Conservation (phyloP, 1,140 invertebrate genomes). For the Pseudomyrmex sp. region DNA sequence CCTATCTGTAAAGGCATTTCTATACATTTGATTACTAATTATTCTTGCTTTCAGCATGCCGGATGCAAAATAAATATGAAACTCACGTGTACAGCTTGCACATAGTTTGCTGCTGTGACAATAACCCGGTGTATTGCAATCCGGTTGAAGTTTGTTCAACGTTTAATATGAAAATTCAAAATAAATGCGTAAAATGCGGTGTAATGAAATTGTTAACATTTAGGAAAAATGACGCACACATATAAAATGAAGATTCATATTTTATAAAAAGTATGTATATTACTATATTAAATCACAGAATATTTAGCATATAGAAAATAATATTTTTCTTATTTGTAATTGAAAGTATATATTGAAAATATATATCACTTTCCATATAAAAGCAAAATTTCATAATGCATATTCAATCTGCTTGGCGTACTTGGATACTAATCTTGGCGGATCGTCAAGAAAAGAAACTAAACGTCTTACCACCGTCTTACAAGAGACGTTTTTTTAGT, state of each 20-base stretch:
- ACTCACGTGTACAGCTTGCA: neutral
- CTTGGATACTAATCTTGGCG: no score
- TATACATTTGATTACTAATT: slow-evolving; percentile 60
- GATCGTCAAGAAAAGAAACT: no score
- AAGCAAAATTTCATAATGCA: no score
- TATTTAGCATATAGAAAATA: no score
- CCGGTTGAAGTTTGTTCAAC: slow-evolving; percentile 15
- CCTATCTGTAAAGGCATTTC: slow-evolving; percentile 30
- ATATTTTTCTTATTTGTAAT: no score
- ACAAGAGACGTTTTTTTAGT: no score
- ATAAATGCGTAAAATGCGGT: slow-evolving; percentile 11
- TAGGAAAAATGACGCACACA: neutral
- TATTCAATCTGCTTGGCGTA: no score
- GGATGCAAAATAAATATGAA: slow-evolving; percentile 48
- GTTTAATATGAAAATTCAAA: slow-evolving; percentile 14
- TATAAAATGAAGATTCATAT: slow-evolving; percentile 1
- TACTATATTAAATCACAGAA: no score
- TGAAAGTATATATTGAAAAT: no score
- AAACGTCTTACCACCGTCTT: no score
- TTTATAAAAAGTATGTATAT: neutral
- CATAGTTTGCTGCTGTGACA: no score
- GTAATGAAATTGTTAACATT: neutral
- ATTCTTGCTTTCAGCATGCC: slow-evolving; percentile 42
- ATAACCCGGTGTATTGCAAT: slow-evolving; percentile 12
- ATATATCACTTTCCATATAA: no score